Base-by-base conservation (phyloP, 2,888 invertebrate genomes). In the Aspidiotus destructor region DNA sequence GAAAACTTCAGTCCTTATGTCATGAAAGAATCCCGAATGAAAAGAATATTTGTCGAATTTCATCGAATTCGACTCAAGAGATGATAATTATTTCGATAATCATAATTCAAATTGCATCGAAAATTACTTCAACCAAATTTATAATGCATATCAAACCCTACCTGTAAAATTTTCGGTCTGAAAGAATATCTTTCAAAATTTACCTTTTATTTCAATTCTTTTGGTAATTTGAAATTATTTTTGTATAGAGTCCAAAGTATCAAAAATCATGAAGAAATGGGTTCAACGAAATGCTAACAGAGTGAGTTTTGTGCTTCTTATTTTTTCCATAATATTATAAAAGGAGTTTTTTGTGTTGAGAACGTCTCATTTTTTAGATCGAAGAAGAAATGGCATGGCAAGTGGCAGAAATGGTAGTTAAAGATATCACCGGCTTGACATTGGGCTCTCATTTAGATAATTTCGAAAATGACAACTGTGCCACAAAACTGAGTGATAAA, bases 331-430 rank as follows among this genome's bases (percentile, higher is more conserved):
- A 44, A 44, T 13, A 5, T 5, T 3, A 28, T 28, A 28, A 28
- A 5, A 28, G 28, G 28, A 28, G 28, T n/a, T 48, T 6, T 48
- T 48, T 48, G 48, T 13, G 6, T 48, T 6, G 2, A 48, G 48
- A 11, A 13, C 28, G 13, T 62, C 52, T 28, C 8, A 57, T 57
- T 63, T 73, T 72, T 58, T 72, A 81, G 81, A 87, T 87, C 61
- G 89, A 95, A 79, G 95, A 97, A 79, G 95, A 96, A 78, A 87
- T 96, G 83, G 97, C 97, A 7, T 92, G 95, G 89, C 91, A 94
- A 80, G 90, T 96, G 72, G 96, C 97, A 41, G 92, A 93, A 79
- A 94, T 94, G 90, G 97, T 97, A 75, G 88, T 97, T 57, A 91
- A 89, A 78, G 96, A 96, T 81, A 89, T 97, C 70, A 94, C 93